phyloP scores from a whole-genome alignment of 1,140 invertebrate genomes.

The Steinernema feltiae region DNA sequence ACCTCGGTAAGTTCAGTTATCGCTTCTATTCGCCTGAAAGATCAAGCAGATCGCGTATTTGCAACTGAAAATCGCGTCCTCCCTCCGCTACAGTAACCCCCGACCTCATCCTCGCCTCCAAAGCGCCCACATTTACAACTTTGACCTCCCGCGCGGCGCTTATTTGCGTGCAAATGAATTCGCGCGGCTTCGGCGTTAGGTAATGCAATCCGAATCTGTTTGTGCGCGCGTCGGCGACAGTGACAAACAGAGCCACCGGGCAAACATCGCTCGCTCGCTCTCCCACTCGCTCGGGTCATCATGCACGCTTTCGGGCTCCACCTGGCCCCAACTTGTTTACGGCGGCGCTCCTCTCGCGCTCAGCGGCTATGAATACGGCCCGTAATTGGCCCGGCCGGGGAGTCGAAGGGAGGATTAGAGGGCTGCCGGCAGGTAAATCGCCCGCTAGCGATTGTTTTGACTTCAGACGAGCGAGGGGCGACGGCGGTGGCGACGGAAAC shows the following conservation, averaged over 20 bases:
- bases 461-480: too few species aligned
- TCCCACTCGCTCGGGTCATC: not conserved
- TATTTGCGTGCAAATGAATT: not conserved
- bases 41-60: too few species aligned
- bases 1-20: too few species aligned
- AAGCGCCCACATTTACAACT: not conserved
- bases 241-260: conserved; percentile 1
- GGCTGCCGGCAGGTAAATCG: not conserved
- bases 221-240: not conserved
- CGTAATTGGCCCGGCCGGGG: not conserved
- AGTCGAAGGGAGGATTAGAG: not conserved
- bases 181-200: not conserved
- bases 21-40: too few species aligned
- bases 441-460: not conserved
- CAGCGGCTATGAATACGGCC: not conserved
- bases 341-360: not conserved
- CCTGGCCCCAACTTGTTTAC: conserved; percentile 6
- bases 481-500: too few species aligned
- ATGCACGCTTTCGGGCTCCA: conserved; percentile 2
- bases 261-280: not conserved
- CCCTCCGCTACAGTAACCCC: too few species aligned
- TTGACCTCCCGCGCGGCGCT: not conserved
- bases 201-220: not conserved
- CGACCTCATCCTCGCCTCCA: not conserved
- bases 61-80: too few species aligned